phyloP scores from a whole-genome alignment of 2,797 vertebrate species.

The Harpagifer antarcticus region DNA sequence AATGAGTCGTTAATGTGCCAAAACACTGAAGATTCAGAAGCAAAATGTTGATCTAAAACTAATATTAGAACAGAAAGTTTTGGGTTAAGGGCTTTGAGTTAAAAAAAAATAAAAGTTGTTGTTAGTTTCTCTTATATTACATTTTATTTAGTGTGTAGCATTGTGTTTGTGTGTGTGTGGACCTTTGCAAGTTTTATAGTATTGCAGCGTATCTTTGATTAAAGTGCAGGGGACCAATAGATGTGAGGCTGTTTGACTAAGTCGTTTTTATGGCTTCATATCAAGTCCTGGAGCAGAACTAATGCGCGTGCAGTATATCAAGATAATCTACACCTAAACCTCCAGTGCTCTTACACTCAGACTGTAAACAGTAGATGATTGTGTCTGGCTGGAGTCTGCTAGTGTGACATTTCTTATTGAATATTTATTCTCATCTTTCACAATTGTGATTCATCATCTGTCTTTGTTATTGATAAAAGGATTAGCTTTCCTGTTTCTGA shows the following conservation, averaged over 20 bases:
- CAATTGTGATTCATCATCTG: conserved; percentile 7
- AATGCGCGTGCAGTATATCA: conserved; percentile 8
- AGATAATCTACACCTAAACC: conserved; percentile 37
- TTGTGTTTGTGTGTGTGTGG: not conserved
- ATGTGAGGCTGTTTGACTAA: conserved; percentile 24
- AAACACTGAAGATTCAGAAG: not conserved
- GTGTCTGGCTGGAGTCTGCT: conserved; percentile 18
- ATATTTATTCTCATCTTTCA: conserved; percentile 20
- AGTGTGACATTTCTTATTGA: conserved; percentile 34
- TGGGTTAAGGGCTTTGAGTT: conserved; percentile 1
- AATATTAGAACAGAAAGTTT: not conserved
- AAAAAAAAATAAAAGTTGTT: not conserved
- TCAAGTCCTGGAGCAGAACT: conserved; percentile 18
- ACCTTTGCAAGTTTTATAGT: conserved; percentile 13
- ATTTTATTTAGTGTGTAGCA: not conserved
- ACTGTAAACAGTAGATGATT: conserved; percentile 16
- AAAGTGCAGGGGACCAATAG: conserved; percentile 1
- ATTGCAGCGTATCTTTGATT: conserved; percentile 20
- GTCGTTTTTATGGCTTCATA: conserved; percentile 29
- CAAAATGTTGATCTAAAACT: not conserved
- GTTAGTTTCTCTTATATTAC: not conserved
- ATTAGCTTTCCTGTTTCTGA: conserved; percentile 1
- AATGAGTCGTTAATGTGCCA: not conserved
- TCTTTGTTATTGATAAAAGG: conserved; percentile 38
- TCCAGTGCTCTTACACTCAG: conserved; percentile 1